Conservation (phyloP, 1,140 invertebrate species). For the Philopotamus ludificatus region DNA sequence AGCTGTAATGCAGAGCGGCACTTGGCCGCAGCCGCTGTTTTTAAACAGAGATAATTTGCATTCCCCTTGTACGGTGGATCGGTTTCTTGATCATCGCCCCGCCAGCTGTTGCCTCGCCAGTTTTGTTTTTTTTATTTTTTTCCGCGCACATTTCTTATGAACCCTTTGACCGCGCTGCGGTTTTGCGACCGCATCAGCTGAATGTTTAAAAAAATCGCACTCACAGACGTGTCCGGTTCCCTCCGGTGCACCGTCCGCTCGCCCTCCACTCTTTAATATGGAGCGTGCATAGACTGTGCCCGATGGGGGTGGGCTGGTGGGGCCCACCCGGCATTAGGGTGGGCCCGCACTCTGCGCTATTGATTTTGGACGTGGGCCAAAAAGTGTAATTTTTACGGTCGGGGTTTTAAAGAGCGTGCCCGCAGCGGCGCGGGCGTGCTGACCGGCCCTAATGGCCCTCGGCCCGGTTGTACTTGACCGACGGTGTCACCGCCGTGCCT, state of each 20-base stretch:
- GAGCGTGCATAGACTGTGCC: slow-evolving; percentile 12
- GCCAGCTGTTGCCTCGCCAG: neutral
- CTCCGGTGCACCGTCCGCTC: neutral
- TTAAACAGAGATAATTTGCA: too few species aligned
- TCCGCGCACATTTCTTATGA: neutral
- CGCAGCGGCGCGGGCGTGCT: neutral
- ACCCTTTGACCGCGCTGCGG: neutral
- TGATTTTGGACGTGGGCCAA: slow-evolving; percentile 23
- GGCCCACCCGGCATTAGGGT: neutral
- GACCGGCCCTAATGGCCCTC: slow-evolving; percentile 8
- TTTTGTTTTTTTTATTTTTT: neutral
- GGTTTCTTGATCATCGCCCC: too few species aligned
- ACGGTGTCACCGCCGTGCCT: neutral
- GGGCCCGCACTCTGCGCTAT: slow-evolving; percentile 17
- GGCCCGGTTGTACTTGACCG: neutral
- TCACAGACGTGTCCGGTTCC: slow-evolving; percentile 1
- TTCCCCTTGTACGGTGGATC: too few species aligned
- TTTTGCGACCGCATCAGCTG: neutral
- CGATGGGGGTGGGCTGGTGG: neutral
- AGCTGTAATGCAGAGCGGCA: too few species aligned
- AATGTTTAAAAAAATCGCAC: neutral
- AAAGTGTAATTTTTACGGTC: slow-evolving; percentile 26
- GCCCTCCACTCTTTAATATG: slow-evolving; percentile 13
- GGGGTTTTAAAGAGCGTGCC: slow-evolving; percentile 6
- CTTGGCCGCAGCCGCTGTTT: too few species aligned